Evolutionary conservation across 2,797 vertebrate species (phyloP), one percentile per base, ranked within the genome.

Genomic region (Pseudochromis fuscus): DNA sequence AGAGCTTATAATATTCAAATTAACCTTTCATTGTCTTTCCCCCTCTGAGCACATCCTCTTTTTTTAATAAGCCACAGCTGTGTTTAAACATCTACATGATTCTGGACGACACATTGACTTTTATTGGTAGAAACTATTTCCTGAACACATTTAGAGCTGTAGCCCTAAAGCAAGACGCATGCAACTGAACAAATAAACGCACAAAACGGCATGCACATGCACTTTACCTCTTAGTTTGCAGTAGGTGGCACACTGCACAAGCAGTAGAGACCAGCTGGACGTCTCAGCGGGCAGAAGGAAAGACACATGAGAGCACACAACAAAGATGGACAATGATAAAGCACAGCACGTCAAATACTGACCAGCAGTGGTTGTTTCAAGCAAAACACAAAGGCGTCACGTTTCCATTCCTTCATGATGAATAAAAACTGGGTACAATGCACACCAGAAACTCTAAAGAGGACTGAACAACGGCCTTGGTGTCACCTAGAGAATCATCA

Each of bases 181-280:
- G 87, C 88, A 86, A 74, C 49, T 37, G 13, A 64, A 79, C 75
- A 55, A 49, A 58, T 51, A 65, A 52, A 78, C 53, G 76, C 52
- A 64, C 50, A 87, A 59, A 56, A 30, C 1, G 18, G 57, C 82
- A 81, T 66, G 87, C 89, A 72, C 87, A 79, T 81, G 83, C 82
- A 82, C 82, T 82, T 92, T 93, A 90, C 89, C 90, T 90, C 82
- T 71, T n/a, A 56, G 77, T 81, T 48, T 74, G 86, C 88, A 88
- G 93, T 67, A 89, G 88, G 89, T 88, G 91, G 89, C 88, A 89
- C 90, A 90, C 92, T 86, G 88, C 83, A 81, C 90, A 93, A 94
- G 91, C 94, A 87, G 90, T 75, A 77, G 91, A 93, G 88, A 88
- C 87, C 88, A 89, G 90, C 82, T 31, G 84, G 88, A 83, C 89